Percentiles rank a stretch among this genome's conserved stretches.
Conservation (phyloP, 2,888 invertebrate species). For the Stenodera caucasica region DNA sequence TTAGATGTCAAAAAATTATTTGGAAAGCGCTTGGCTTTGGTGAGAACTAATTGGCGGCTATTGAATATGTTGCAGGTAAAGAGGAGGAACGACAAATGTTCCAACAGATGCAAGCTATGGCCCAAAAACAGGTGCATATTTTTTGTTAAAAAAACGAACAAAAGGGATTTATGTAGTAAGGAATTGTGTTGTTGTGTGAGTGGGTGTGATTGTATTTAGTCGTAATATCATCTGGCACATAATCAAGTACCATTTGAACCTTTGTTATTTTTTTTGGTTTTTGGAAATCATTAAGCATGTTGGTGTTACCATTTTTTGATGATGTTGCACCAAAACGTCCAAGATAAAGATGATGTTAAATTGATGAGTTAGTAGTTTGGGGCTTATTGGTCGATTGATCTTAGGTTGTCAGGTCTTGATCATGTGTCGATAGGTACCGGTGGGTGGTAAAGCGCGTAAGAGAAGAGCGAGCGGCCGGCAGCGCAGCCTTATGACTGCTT, state of each 20-base stretch:
- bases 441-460: constrained; percentile 46
- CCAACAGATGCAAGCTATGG: constrained; percentile 96
- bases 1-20: constrained; percentile 34
- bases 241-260: constrained; percentile 41
- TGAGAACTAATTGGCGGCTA: constrained; percentile 50
- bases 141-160: not conserved
- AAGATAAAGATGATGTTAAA: too few relatives aligned
- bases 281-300: constrained; percentile 38
- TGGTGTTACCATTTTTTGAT: constrained; percentile 39
- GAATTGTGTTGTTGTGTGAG: constrained; percentile 36
- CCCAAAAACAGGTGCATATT: constrained; percentile 87
- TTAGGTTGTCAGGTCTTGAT: constrained; percentile 36
- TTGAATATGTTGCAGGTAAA: constrained; percentile 75
- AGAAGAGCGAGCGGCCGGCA: constrained; percentile 43
- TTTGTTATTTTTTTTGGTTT: constrained; percentile 26
- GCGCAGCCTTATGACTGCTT: constrained; percentile 45
- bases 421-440: constrained; percentile 43
- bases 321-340: constrained; percentile 18
- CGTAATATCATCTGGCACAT: constrained; percentile 48
- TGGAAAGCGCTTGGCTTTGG: constrained; percentile 27
- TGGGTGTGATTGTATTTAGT: constrained; percentile 40
- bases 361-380: not conserved
- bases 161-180: constrained; percentile 20
- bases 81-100: constrained; percentile 96
- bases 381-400: not conserved